A percentile compares a stretch with the other conserved stretches of the same genome.
phyloP scores from a whole-genome alignment of 2,888 invertebrate species.

The Timema cristinae region DNA sequence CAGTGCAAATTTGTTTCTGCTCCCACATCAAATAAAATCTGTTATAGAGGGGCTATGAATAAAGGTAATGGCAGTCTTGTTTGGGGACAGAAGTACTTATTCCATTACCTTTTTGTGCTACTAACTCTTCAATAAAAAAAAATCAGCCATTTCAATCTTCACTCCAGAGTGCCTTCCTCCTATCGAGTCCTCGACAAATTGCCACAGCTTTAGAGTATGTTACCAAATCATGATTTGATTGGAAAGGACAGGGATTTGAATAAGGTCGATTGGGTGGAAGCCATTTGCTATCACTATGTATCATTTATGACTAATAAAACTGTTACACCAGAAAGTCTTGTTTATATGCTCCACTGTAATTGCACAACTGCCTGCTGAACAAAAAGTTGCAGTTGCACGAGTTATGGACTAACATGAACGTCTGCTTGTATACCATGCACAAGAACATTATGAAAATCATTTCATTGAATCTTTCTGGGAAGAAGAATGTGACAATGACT shows the following conservation, averaged over 20 bases:
- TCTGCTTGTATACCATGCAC: neutral
- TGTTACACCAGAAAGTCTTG: neutral
- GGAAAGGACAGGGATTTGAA: neutral
- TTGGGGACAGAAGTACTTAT: neutral
- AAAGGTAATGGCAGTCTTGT: neutral
- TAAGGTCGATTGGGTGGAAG: neutral
- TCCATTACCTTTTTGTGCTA: neutral
- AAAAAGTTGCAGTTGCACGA: neutral
- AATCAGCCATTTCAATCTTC: neutral
- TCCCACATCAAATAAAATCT: neutral
- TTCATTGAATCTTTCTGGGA: too few relatives aligned
- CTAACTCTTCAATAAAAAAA: neutral
- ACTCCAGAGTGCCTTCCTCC: constrained; percentile 1
- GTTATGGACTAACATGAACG: neutral
- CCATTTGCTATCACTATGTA: neutral
- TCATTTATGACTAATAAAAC: neutral
- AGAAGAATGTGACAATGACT: too few relatives aligned
- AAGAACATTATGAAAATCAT: neutral
- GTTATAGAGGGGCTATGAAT: neutral
- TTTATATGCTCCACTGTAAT: constrained; percentile 5
- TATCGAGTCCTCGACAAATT: neutral
- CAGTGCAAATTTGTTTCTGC: neutral
- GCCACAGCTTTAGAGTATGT: neutral
- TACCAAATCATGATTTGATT: too few relatives aligned
- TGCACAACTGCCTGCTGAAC: neutral